phyloP scores from a whole-genome alignment of 1,140 invertebrate genomes.

The Papilio aristodemus region DNA sequence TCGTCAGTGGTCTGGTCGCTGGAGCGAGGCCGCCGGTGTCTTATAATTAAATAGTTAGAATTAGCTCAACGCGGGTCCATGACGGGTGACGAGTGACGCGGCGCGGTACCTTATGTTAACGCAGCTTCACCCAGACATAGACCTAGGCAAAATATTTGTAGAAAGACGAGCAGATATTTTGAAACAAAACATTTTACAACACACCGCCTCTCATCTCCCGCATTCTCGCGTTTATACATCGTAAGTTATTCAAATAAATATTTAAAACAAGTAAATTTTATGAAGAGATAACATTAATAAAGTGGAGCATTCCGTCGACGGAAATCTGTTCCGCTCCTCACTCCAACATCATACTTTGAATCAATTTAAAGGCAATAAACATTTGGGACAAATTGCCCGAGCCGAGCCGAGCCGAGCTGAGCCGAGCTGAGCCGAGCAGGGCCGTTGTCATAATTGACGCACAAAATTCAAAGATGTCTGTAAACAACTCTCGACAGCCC shows the following conservation, averaged over 20 bases:
- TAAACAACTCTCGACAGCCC: conserved; percentile 7
- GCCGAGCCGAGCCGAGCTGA: neutral
- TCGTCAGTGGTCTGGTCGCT: neutral
- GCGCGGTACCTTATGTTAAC: neutral
- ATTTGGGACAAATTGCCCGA: neutral
- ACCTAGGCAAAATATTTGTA: too few relatives aligned
- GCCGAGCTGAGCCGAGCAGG: neutral
- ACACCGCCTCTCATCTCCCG: too few relatives aligned
- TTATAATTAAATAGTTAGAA: neutral
- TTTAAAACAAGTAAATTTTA: too few relatives aligned
- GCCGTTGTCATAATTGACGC: neutral
- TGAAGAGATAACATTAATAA: neutral
- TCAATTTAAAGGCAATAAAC: conserved; percentile 15
- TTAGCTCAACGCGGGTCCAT: neutral
- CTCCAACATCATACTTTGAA: neutral
- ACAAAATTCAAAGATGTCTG: conserved; percentile 19
- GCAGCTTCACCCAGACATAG: neutral
- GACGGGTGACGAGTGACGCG: neutral
- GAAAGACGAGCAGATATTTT: too few relatives aligned
- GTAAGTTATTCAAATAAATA: too few relatives aligned
- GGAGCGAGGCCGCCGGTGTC: neutral
- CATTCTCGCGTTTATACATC: too few relatives aligned
- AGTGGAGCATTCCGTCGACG: neutral
- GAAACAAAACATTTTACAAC: too few relatives aligned
- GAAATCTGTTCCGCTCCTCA: neutral